phyloP scores from a whole-genome alignment of 2,113 vertebrate species.

The Forbesichthys papilliferus region DNA sequence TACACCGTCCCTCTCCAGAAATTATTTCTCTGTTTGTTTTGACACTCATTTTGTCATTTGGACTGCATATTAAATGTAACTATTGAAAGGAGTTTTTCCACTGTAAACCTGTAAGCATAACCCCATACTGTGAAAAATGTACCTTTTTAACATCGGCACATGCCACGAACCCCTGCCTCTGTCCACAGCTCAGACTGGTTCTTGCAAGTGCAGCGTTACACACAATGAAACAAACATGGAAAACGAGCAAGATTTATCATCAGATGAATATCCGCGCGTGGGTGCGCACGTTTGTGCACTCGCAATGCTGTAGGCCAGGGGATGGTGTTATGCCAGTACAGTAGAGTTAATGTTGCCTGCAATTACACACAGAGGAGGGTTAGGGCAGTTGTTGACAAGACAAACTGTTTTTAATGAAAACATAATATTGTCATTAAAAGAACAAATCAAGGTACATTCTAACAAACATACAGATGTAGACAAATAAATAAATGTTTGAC shows the following conservation, averaged over 20 bases:
- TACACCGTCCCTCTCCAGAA: no score
- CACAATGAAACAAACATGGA: background rate
- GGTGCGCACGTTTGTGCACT: conserved; percentile 22
- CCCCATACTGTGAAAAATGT: background rate
- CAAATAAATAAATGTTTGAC: no score
- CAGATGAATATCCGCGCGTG: conserved; percentile 21
- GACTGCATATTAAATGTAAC: no score
- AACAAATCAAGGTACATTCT: no score
- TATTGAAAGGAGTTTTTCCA: no score
- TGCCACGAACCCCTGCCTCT: background rate
- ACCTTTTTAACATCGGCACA: background rate
- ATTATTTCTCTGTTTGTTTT: no score
- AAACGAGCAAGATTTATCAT: conserved; percentile 19
- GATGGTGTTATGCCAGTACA: conserved; percentile 42
- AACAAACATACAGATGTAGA: no score
- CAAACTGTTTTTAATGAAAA: no score
- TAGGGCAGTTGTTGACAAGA: no score
- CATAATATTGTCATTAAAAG: no score
- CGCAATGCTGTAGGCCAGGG: conserved; percentile 16
- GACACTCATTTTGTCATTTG: no score
- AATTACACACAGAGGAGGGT: background rate
- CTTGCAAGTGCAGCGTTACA: background rate
- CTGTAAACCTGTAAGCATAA: background rate
- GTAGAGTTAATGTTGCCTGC: conserved; percentile 20
- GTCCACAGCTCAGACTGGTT: background rate